Conservation (phyloP, 2,888 invertebrate genomes). For the Apotomis betuletana region DNA sequence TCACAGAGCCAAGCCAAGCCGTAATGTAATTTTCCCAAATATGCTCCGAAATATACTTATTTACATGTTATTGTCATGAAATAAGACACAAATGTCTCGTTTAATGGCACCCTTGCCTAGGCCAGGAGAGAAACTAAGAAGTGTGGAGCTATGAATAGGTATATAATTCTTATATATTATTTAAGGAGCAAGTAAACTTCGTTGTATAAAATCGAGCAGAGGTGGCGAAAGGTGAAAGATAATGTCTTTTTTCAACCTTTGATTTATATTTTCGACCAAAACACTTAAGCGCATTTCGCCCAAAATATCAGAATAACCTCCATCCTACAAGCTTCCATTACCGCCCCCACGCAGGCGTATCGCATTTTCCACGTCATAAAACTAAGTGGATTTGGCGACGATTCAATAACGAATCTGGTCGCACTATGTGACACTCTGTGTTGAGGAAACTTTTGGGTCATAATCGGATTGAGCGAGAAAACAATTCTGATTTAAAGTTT, state of each 20-base stretch:
- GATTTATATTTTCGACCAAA: not conserved
- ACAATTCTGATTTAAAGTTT: no score
- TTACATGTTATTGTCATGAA: no score
- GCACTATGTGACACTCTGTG: conserved; percentile 45
- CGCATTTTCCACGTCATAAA: conserved; percentile 77
- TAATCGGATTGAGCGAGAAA: no score
- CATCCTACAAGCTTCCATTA: conserved; percentile 15
- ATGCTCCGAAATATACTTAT: no score
- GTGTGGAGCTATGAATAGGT: no score
- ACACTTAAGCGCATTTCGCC: not conserved
- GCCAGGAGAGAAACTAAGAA: no score
- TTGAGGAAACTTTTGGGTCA: conserved; percentile 5
- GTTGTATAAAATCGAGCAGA: conserved; percentile 15
- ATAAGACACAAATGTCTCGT: no score
- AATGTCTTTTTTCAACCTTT: not conserved
- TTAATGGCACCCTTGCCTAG: no score
- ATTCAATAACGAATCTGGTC: conserved; percentile 69
- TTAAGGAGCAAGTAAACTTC: not conserved
- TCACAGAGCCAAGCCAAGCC: no score
- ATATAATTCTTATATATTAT: no score
- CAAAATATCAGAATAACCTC: conserved; percentile 12
- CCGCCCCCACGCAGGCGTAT: conserved; percentile 54
- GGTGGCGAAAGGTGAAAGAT: no score
- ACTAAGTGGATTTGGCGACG: conserved; percentile 78
- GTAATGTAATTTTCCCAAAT: no score